These are phyloP conservation scores for Heptranchias perlo DNA, from an alignment of 2,113 vertebrate genomes.

Conservation along the genomic window DNA sequence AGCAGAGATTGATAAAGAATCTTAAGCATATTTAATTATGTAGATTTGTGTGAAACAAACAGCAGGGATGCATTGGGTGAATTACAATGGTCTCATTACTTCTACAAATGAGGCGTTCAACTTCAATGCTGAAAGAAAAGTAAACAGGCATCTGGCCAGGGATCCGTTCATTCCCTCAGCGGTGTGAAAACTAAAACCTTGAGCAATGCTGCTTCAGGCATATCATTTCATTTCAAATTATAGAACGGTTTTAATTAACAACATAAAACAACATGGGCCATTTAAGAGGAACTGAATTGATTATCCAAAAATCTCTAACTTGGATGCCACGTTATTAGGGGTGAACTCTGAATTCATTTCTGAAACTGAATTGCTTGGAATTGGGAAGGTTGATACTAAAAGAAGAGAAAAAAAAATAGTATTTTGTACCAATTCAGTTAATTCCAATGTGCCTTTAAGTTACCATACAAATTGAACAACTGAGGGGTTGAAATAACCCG, in stretches of 20 bases:
- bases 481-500: background rate
- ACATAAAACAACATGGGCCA: background rate
- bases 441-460: background rate
- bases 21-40: constrained; percentile 36
- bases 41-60: constrained; percentile 36
- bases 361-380: background rate
- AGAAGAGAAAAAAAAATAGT: background rate
- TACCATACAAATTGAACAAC: background rate
- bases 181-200: constrained; percentile 7
- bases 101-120: constrained; percentile 37
- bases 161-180: background rate
- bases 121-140: constrained; percentile 32
- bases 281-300: constrained; percentile 1
- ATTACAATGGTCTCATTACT: constrained; percentile 37
- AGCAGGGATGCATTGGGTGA: constrained; percentile 35
- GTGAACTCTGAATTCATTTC: background rate
- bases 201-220: background rate
- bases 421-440: constrained; percentile 9
- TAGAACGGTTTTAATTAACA: background rate
- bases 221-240: constrained; percentile 13
- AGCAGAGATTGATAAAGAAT: constrained; percentile 20
- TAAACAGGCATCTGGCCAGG: constrained; percentile 18
- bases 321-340: background rate
- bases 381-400: background rate
- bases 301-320: background rate